Conservation (phyloP, 1,140 invertebrate species). For the Magallana gigas region DNA sequence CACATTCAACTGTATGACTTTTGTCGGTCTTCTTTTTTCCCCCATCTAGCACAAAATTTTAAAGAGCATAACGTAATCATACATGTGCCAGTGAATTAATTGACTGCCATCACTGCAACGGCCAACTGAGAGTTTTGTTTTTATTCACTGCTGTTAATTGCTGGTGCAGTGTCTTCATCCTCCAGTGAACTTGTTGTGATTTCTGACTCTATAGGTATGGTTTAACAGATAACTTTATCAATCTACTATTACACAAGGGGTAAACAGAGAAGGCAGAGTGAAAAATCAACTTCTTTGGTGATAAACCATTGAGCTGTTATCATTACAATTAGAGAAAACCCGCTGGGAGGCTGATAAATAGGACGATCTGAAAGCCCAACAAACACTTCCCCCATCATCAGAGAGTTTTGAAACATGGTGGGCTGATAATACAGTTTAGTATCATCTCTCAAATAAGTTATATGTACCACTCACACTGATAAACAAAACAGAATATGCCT, state of each 20-base stretch:
- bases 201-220: background rate
- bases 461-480: too few relatives aligned
- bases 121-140: background rate
- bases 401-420: background rate
- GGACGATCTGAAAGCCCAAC: background rate
- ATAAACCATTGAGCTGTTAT: slow-evolving; percentile 14
- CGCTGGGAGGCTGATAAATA: background rate
- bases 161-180: background rate
- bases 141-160: background rate
- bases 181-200: background rate
- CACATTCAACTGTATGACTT: too few relatives aligned
- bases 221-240: background rate
- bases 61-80: background rate
- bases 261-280: background rate
- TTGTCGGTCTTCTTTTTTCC: too few relatives aligned
- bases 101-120: background rate
- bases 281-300: background rate
- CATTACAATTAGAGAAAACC: slow-evolving; percentile 2
- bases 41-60: background rate
- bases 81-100: background rate
- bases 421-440: background rate
- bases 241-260: background rate
- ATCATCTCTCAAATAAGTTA: background rate
- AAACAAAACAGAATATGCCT: too few relatives aligned
- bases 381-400: background rate